These are phyloP conservation scores for Clavelina lepadiformis DNA, from an alignment of 23 tunicate genomes.

Conservation along the genomic window DNA sequence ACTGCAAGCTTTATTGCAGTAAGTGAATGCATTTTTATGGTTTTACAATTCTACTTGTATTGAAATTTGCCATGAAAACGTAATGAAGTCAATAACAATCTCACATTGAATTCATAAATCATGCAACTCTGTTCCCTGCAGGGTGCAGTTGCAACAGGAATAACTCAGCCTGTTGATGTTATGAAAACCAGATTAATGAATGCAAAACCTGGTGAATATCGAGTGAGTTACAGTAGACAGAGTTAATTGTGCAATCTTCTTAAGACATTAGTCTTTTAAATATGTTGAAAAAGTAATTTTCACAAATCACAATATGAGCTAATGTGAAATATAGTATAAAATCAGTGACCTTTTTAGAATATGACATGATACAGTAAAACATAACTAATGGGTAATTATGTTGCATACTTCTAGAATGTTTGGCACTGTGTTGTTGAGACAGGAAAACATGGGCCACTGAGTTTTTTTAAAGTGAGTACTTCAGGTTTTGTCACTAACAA, in stretches of 20 bases:
- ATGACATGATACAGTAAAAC: not conserved
- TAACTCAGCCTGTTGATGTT: conserved; percentile 94
- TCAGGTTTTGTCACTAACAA: no score
- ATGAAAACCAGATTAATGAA: conserved; percentile 93
- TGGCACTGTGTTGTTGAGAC: conserved; percentile 67
- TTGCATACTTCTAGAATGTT: conserved; percentile 8
- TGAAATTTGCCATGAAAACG: not conserved
- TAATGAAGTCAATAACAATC: not conserved
- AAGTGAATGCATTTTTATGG: no score
- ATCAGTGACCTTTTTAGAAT: no score
- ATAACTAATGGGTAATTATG: no score
- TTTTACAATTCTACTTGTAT: not conserved
- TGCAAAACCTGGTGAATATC: conserved; percentile 74
- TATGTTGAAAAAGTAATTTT: no score
- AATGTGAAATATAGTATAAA: no score
- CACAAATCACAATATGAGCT: no score
- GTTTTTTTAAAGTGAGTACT: conserved; percentile 54
- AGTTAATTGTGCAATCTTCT: not conserved
- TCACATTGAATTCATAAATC: not conserved
- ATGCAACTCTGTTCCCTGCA: not conserved
- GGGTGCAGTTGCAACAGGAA: conserved; percentile 80
- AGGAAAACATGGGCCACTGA: conserved; percentile 63
- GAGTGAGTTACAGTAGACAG: conserved; percentile 13
- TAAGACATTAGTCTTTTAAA: not conserved
- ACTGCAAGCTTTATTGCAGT: conserved; percentile 79